Evolutionary conservation across 2,888 invertebrate species (phyloP), one percentile per base, ranked within the genome.

Genomic region (Noctua janthe): DNA sequence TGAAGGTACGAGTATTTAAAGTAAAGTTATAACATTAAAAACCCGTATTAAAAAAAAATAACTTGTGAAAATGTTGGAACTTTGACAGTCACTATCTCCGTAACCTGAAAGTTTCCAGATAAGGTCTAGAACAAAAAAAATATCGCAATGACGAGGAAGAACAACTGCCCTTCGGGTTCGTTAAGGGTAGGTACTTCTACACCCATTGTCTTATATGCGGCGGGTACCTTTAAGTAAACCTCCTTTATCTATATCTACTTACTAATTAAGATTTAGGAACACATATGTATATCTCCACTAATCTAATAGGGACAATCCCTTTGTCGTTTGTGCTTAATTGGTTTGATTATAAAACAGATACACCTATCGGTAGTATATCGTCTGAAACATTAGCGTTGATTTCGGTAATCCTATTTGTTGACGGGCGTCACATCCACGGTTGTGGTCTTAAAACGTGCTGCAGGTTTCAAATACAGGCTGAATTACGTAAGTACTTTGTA

Each of bases 331-430:
- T 64, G 62, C 35, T 64, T 35, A 64, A 64, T 64, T 64, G 64
- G 35, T 35, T 64, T 64, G 64, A 64, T 64, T 64, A 35, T 35
- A 64, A 64, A 64, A 35, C 62, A 29, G 62, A 62, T 2, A 35
- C 17, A 35, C 0, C 17, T 8, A 17, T 64, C 8, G 35, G 3
- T 62, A 62, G 8, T 35, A 35, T 35, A 17, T 64, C 62, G 62
- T n/a, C 17, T 64, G 29, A 35, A 64, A 17, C 17, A 64, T 17
- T 64, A 35, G 35, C 29, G 35, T 17, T 35, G 29, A 64, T 35
- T 64, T 85, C 78, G 76, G 78, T 80, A 51, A 80, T 77, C 71
- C 67, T 77, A 71, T 84, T 84, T 64, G 76, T 29, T 66, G 83
- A 35, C 62, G 67, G 15, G 29, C 11, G 47, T 78, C 83, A 71